Percentiles rank a stretch among this genome's conserved stretches.
These are phyloP conservation scores for Scopus umbretta DNA, from an alignment of 2,113 vertebrate species.

Conservation along the genomic window DNA sequence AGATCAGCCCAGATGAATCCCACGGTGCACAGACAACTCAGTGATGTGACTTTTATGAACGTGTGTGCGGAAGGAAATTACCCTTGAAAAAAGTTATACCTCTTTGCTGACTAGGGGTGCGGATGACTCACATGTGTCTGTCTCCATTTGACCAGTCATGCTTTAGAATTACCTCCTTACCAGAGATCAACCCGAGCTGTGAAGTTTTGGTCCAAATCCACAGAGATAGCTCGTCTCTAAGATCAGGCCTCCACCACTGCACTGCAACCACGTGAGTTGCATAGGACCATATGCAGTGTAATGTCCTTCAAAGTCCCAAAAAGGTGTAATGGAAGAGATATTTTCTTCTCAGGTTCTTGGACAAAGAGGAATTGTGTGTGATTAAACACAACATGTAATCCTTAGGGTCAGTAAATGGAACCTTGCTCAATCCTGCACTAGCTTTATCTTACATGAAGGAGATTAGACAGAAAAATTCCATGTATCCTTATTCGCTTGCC, in stretches of 20 bases:
- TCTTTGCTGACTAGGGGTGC: neutral
- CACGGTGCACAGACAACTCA: neutral
- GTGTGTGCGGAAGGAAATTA: neutral
- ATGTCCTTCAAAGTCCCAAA: neutral
- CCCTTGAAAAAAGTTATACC: neutral
- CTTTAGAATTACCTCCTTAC: neutral
- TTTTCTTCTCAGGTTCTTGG: neutral
- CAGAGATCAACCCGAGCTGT: neutral
- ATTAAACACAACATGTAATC: neutral
- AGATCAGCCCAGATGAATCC: neutral
- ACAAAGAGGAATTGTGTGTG: neutral
- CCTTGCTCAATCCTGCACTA: neutral
- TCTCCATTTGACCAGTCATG: neutral
- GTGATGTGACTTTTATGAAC: accelerated
- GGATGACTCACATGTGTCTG: accelerated
- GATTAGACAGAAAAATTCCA: neutral
- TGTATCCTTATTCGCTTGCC: neutral
- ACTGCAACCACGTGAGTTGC: neutral
- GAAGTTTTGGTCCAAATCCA: neutral
- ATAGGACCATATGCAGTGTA: neutral
- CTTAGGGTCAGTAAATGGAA: neutral
- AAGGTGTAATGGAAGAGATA: neutral
- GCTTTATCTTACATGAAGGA: neutral
- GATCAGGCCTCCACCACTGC: neutral
- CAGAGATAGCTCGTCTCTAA: neutral